These are phyloP conservation scores for Microvelia longipes DNA, from an alignment of 1,140 invertebrate genomes.

Conservation along the genomic window DNA sequence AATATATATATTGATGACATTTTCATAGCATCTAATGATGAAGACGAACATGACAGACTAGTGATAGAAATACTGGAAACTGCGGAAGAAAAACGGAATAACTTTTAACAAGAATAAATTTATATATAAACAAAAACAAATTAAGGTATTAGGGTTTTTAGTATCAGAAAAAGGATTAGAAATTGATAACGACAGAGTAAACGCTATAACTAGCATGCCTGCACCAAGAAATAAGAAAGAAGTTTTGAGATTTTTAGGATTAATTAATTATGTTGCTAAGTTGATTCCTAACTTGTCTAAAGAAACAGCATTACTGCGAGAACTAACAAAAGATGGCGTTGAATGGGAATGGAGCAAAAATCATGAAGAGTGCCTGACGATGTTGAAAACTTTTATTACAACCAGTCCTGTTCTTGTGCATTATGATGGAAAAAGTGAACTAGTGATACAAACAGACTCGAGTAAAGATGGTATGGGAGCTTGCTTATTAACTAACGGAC, in stretches of 20 bases:
- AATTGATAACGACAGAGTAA: neutral
- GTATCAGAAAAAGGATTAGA: too few species aligned
- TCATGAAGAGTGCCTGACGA: neutral
- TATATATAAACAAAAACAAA: too few species aligned
- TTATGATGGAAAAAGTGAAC: constrained; percentile 7
- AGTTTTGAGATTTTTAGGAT: constrained; percentile 8
- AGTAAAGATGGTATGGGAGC: constrained; percentile 2
- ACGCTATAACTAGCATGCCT: neutral
- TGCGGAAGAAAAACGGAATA: neutral
- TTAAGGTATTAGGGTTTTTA: too few species aligned
- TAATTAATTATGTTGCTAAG: constrained; percentile 7
- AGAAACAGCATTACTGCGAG: neutral
- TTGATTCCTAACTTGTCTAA: constrained; percentile 8
- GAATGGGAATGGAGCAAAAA: constrained; percentile 4
- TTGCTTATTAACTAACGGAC: neutral
- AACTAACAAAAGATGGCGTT: constrained; percentile 5
- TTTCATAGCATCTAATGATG: neutral
- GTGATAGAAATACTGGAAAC: constrained; percentile 2
- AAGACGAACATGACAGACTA: neutral
- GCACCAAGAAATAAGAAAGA: constrained; percentile 1
- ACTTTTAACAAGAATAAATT: neutral
- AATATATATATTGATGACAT: constrained; percentile 5
- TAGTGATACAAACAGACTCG: constrained; percentile 4
- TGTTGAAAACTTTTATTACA: constrained; percentile 1
- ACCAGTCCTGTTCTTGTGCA: constrained; percentile 5